A percentile compares a stretch with the other conserved stretches of the same genome.
These are phyloP conservation scores for Bombylius discolor DNA, from an alignment of 2,888 invertebrate genomes.

Conservation along the genomic window DNA sequence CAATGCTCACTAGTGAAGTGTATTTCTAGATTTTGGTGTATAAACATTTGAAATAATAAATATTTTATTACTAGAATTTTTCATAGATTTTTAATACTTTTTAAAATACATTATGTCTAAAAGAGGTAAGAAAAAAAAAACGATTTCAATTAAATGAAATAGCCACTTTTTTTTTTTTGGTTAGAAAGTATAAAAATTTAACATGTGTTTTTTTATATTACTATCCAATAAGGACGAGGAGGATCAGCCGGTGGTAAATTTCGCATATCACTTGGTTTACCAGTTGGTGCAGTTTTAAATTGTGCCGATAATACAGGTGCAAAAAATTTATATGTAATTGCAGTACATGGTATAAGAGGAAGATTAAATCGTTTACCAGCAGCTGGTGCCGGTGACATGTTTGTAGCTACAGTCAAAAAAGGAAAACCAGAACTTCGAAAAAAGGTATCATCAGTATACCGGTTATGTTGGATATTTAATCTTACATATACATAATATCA, in stretches of 20 bases:
- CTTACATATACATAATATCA: too few species aligned
- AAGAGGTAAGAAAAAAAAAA: too few species aligned
- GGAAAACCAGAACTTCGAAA: slow-evolving; percentile 99
- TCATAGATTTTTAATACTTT: too few species aligned
- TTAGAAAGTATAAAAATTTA: too few species aligned
- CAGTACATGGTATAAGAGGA: slow-evolving; percentile 96
- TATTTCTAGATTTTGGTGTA: too few species aligned
- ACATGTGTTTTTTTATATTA: too few species aligned
- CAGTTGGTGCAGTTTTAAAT: slow-evolving; percentile 98
- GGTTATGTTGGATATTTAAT: not conserved
- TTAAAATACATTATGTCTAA: too few species aligned
- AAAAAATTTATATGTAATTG: slow-evolving; percentile 97
- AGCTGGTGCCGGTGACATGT: slow-evolving; percentile 97
- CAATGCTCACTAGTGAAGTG: too few species aligned
- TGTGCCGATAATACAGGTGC: slow-evolving; percentile 99
- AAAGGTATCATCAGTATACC: slow-evolving; percentile 51
- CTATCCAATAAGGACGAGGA: slow-evolving; percentile 80
- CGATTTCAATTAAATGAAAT: too few species aligned
- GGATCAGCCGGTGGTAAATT: slow-evolving; percentile 99
- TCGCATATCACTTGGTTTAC: slow-evolving; percentile 96
- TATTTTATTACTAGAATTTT: too few species aligned
- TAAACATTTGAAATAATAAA: too few species aligned
- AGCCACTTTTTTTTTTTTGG: too few species aligned
- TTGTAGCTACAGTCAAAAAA: slow-evolving; percentile 98
- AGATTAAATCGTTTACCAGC: slow-evolving; percentile 95